Evolutionary conservation across 2,113 vertebrate species (phyloP).

Genomic region (Amazona vittata): DNA sequence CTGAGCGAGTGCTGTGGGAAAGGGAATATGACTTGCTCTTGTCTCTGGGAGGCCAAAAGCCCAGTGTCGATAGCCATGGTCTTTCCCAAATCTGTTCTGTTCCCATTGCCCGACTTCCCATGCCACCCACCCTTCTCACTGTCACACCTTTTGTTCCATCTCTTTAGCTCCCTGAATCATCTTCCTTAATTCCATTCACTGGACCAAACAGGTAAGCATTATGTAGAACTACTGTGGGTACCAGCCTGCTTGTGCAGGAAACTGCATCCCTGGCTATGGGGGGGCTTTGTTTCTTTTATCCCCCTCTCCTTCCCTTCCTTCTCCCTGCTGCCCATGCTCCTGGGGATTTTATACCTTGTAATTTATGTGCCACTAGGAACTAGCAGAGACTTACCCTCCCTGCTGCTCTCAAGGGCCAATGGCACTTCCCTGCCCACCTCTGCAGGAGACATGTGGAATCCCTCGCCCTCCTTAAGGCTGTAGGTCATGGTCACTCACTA

Average conservation of each 20-base stretch:
- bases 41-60: not conserved
- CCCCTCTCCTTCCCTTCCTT: not conserved
- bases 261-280: rapidly evolving
- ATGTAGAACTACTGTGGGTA: not conserved
- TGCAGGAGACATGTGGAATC: rapidly evolving
- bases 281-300: not conserved
- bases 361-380: not conserved
- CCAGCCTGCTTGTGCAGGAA: not conserved
- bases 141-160: not conserved
- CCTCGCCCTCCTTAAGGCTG: not conserved
- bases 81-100: not conserved
- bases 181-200: not conserved
- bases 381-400: not conserved
- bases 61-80: rapidly evolving
- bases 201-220: rapidly evolving
- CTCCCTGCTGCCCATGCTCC: not conserved
- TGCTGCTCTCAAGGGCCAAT: not conserved
- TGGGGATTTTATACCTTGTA: not conserved
- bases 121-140: not conserved
- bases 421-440: not conserved
- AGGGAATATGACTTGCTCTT: not conserved
- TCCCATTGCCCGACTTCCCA: not conserved
- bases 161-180: not conserved
- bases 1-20: not conserved
- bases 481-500: rapidly evolving